A percentile compares a stretch with the other conserved stretches of the same genome.
These are phyloP conservation scores for Hypotaenidia philippensis DNA, from an alignment of 2,797 vertebrate genomes.

Conservation along the genomic window DNA sequence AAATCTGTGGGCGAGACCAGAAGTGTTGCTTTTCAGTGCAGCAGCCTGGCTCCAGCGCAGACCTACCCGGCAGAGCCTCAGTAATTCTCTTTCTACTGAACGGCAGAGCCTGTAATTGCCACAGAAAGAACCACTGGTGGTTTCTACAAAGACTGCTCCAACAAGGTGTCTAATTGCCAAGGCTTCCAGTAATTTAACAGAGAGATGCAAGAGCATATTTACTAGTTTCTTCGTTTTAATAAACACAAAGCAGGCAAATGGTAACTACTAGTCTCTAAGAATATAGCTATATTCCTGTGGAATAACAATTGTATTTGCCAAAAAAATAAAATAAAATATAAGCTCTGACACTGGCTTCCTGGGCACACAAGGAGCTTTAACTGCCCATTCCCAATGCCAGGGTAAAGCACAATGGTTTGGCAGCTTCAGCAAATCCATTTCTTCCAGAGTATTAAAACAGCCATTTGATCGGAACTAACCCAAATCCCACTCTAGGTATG, in stretches of 20 bases:
- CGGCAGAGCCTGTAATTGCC: not conserved
- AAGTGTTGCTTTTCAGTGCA: slow-evolving; percentile 2
- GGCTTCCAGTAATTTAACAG: not conserved
- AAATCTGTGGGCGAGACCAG: not conserved
- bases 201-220: not conserved
- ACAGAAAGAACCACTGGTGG: not conserved
- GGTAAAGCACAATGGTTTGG: slow-evolving; percentile 16
- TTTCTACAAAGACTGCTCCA: not conserved
- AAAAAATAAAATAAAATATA: not conserved
- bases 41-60: not conserved
- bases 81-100: not conserved
- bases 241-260: slow-evolving; percentile 19
- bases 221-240: slow-evolving; percentile 19
- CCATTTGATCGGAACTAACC: slow-evolving; percentile 18
- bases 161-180: not conserved
- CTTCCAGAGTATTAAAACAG: not conserved
- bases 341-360: not conserved
- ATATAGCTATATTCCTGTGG: not conserved
- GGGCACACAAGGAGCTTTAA: not conserved
- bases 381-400: not conserved
- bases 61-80: not conserved
- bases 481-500: slow-evolving; percentile 5
- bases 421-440: slow-evolving; percentile 50
- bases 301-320: not conserved
- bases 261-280: not conserved